phyloP scores from a whole-genome alignment of 2,113 vertebrate species.

The Stigmatopora nigra region DNA sequence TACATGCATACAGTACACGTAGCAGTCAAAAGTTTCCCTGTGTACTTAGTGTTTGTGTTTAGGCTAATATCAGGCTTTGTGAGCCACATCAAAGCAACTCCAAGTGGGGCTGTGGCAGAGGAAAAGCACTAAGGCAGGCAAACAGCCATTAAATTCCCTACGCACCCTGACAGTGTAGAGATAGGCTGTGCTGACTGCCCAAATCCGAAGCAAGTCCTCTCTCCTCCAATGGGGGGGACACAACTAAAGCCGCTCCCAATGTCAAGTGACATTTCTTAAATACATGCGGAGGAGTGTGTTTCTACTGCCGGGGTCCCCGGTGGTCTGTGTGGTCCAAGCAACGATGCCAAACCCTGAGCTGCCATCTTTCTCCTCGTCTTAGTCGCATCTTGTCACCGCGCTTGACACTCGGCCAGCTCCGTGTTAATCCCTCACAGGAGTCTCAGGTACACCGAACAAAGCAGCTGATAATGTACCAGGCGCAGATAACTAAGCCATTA shows the following conservation, averaged over 20 bases:
- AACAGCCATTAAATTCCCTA: conserved; percentile 63
- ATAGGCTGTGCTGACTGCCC: conserved; percentile 63
- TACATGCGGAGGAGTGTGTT: conserved; percentile 38
- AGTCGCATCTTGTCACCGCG: conserved; percentile 23
- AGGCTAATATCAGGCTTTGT: conserved; percentile 29
- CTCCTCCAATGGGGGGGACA: conserved; percentile 41
- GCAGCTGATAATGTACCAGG: conserved; percentile 17
- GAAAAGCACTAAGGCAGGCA: conserved; percentile 50
- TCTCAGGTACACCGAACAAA: conserved; percentile 56
- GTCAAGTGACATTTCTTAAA: conserved; percentile 68
- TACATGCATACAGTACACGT: not conserved
- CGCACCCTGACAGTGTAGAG: conserved; percentile 62
- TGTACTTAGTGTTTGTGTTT: not conserved
- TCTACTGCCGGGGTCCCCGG: conserved; percentile 45
- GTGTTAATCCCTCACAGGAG: conserved; percentile 45
- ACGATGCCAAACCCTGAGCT: conserved; percentile 38
- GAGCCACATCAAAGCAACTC: conserved; percentile 24
- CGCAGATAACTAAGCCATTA: conserved; percentile 41
- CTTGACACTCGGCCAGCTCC: conserved; percentile 52
- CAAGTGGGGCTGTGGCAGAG: conserved; percentile 45
- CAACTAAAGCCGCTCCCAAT: conserved; percentile 58
- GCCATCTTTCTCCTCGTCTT: conserved; percentile 42
- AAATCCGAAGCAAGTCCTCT: conserved; percentile 63
- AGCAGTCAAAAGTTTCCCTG: not conserved
- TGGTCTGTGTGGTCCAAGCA: conserved; percentile 60